These are phyloP conservation scores for Saimiri boliviensis DNA, from an alignment of 2,113 vertebrate genomes.

Conservation along the genomic window DNA sequence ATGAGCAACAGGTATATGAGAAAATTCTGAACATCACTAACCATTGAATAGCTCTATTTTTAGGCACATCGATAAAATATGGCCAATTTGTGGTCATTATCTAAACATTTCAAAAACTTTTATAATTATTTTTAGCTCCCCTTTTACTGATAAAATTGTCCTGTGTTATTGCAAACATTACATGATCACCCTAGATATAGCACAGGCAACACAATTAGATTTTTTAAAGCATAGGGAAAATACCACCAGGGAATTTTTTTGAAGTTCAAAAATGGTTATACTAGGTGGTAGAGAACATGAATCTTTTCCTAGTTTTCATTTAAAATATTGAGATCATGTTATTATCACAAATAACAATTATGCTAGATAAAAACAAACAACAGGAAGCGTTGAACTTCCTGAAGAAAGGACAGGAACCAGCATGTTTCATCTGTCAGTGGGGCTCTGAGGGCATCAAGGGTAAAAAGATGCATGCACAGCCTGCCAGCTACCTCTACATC, in stretches of 20 bases:
- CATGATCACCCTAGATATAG: not conserved
- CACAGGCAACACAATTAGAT: not conserved
- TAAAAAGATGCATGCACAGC: accelerated
- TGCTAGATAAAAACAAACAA: not conserved
- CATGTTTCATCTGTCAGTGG: not conserved
- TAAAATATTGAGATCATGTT: not conserved
- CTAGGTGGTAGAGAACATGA: not conserved
- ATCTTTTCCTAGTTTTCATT: not conserved
- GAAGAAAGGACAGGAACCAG: not conserved
- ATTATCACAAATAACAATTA: not conserved
- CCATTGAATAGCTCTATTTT: not conserved
- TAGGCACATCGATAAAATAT: not conserved
- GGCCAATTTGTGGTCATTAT: not conserved
- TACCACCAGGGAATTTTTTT: not conserved
- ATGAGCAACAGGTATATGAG: no score
- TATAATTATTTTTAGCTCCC: not conserved
- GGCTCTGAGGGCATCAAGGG: not conserved
- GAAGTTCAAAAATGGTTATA: not conserved
- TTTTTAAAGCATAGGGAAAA: not conserved
- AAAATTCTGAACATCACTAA: no score
- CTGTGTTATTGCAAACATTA: not conserved
- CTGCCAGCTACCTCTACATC: not conserved
- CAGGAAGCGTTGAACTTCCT: not conserved
- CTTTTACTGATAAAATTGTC: constrained; percentile 5
- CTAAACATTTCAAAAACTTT: not conserved